Percentiles rank a stretch among this genome's conserved stretches.
phyloP scores from a whole-genome alignment of 2,113 vertebrate genomes.

The Pipra filicauda region DNA sequence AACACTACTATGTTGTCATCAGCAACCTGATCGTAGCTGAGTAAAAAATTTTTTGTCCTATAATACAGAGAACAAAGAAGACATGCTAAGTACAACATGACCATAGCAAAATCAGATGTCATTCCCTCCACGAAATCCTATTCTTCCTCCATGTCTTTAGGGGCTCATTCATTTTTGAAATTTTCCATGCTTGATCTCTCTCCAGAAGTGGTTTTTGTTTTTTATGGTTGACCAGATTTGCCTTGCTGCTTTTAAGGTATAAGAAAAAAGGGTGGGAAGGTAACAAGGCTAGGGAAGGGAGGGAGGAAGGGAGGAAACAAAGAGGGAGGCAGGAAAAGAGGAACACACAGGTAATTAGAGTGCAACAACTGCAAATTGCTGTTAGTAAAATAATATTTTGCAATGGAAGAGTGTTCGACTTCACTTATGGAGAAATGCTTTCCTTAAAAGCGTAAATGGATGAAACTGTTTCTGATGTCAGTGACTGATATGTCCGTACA shows the following conservation, averaged over 20 bases:
- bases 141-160: background rate
- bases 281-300: background rate
- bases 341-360: background rate
- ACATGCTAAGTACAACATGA: background rate
- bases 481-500: background rate
- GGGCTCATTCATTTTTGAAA: conserved; percentile 10
- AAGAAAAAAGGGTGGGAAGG: background rate
- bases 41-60: background rate
- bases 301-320: background rate
- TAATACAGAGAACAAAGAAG: background rate
- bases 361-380: background rate
- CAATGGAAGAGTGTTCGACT: background rate
- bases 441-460: background rate
- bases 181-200: background rate
- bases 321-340: background rate
- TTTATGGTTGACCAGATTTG: background rate
- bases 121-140: background rate
- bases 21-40: background rate
- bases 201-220: background rate
- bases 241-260: background rate
- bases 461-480: background rate
- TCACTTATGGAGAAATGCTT: background rate
- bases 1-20: background rate
- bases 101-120: background rate
- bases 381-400: background rate